A percentile compares a stretch with the other conserved stretches of the same genome.
Conservation (phyloP, 2,888 invertebrate genomes). For the Torymus texanus region DNA sequence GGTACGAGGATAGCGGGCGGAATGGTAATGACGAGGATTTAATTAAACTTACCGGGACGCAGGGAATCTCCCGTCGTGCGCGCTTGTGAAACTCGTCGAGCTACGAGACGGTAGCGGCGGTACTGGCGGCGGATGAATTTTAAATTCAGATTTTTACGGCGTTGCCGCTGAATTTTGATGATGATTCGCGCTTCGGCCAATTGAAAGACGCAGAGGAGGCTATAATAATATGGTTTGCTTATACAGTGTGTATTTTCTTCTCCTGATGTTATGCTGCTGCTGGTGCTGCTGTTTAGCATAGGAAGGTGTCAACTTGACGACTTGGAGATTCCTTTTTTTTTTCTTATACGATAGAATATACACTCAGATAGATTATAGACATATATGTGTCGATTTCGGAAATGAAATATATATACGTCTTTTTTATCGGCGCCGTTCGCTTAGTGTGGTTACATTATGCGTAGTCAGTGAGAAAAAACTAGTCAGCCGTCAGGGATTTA, state of each 20-base stretch:
- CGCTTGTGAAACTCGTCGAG: slow-evolving; percentile 32
- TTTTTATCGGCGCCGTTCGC: too few relatives aligned
- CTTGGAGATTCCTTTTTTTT: too few relatives aligned
- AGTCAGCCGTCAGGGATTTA: too few relatives aligned
- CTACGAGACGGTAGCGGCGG: not conserved
- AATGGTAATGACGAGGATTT: slow-evolving; percentile 49
- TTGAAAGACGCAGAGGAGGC: slow-evolving; percentile 21
- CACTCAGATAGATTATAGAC: too few relatives aligned
- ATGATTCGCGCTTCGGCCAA: slow-evolving; percentile 13
- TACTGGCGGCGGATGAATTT: slow-evolving; percentile 24
- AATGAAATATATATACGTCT: not conserved
- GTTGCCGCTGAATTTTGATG: slow-evolving; percentile 39
- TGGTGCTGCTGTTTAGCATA: too few relatives aligned
- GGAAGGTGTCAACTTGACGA: too few relatives aligned
- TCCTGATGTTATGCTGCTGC: too few relatives aligned
- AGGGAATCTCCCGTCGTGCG: slow-evolving; percentile 6
- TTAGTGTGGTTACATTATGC: too few relatives aligned
- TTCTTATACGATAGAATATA: too few relatives aligned
- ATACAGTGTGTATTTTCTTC: too few relatives aligned
- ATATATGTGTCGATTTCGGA: not conserved
- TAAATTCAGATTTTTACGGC: slow-evolving; percentile 40
- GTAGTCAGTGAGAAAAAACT: too few relatives aligned
- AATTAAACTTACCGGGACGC: slow-evolving; percentile 35
- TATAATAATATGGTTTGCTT: too few relatives aligned
- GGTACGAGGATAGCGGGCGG: slow-evolving; percentile 25